Conservation (phyloP, 2,888 invertebrate genomes). For the Gryllus longicercus region DNA sequence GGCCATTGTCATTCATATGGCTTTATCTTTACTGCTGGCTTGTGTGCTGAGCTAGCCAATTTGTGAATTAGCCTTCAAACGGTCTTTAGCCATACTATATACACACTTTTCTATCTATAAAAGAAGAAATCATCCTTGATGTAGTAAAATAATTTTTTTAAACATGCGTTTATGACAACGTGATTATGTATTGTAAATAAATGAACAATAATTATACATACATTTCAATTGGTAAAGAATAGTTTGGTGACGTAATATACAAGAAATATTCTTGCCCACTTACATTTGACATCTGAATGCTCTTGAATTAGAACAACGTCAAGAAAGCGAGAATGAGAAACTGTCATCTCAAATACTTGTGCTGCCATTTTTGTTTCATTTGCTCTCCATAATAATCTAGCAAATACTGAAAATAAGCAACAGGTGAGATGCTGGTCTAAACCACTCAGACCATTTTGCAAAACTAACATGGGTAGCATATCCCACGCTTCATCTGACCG, state of each 20-base stretch:
- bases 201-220: too few relatives aligned
- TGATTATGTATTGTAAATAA: too few relatives aligned
- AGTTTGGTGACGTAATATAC: constrained; percentile 38
- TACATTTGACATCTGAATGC: constrained; percentile 44
- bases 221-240: too few relatives aligned
- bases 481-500: neutral
- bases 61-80: too few relatives aligned
- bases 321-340: constrained; percentile 73
- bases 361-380: neutral
- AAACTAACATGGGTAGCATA: neutral
- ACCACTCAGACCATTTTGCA: neutral
- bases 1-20: too few relatives aligned
- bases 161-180: too few relatives aligned
- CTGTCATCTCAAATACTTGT: constrained; percentile 67
- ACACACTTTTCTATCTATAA: too few relatives aligned
- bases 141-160: too few relatives aligned
- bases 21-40: too few relatives aligned
- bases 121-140: too few relatives aligned
- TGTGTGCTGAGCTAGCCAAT: too few relatives aligned
- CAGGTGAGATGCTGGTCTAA: neutral
- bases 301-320: constrained; percentile 59
- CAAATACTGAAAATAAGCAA: neutral
- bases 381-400: neutral
- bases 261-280: constrained; percentile 31
- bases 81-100: too few relatives aligned